Base-by-base conservation (phyloP, 2,888 invertebrate genomes). In the Napeogenes inachia region DNA sequence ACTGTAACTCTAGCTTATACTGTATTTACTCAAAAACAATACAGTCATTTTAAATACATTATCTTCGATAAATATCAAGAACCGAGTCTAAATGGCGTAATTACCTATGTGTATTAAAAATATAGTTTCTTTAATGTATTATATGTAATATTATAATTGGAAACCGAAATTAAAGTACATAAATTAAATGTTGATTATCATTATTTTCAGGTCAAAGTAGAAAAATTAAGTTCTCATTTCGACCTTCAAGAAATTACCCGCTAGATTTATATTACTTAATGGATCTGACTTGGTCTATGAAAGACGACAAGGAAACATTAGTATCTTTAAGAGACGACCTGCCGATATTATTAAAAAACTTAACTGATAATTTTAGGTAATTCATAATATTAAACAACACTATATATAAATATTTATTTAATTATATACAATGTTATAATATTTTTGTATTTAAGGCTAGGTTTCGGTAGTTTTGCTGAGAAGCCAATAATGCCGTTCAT, bases 281-380 rank as follows among this genome's bases (percentile, higher is more conserved):
- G 95, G 98, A 98, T 80, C 89, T 97, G 62, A 97, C 97, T 2
- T 94, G 94, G 90, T 96, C 97, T 2, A 98, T 98, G 98, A 92
- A 92, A 75, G 95, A 96, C 70, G 97, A 97, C 81, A 95, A 96
- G 76, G 92, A 94, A 65, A 96, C 96, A 3, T 82, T 98, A 59
- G 94, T 94, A 1, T 92, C 91, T 12, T 76, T 95, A 57, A 92
- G 94, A 30, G 92, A 91, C 46, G 92, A 93, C 71, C 80, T 95
- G 56, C 92, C 93, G 0, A 76, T 78, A 54, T 88, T 93, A 56
- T 74, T 96, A 69, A 86, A 91, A 71, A 92, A 92, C 67, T 90
- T 96, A 55, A 96, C 96, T 0, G 92, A 92, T 70, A 94, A 95
- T 75, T 95, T 94, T 82, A 93, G 92, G 91, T 90, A 75, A 62